These are phyloP conservation scores for Cnemophilus loriae DNA, from an alignment of 2,113 vertebrate genomes.

Conservation along the genomic window DNA sequence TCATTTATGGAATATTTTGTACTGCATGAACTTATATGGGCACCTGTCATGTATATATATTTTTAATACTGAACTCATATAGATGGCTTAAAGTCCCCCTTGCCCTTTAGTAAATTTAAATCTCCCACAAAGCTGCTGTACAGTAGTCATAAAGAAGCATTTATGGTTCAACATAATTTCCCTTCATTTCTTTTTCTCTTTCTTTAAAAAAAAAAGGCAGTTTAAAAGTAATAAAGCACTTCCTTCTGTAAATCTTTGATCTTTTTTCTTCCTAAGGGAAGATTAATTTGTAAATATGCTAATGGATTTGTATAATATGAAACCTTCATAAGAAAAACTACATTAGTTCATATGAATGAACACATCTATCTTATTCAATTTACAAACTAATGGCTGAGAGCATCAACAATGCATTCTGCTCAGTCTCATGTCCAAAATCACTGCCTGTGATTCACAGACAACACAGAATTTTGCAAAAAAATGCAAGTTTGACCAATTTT, in stretches of 20 bases:
- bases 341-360: constrained; percentile 78
- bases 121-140: constrained; percentile 65
- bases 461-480: not conserved
- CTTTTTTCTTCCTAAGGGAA: constrained; percentile 76
- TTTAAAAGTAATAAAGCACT: constrained; percentile 79
- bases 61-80: constrained; percentile 61
- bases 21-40: constrained; percentile 64
- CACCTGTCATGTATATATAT: constrained; percentile 67
- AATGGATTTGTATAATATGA: constrained; percentile 80
- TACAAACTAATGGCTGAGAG: constrained; percentile 72
- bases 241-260: constrained; percentile 75
- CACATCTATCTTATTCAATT: constrained; percentile 77
- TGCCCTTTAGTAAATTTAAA: constrained; percentile 69
- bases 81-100: constrained; percentile 50
- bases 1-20: constrained; percentile 66
- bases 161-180: constrained; percentile 75
- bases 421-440: constrained; percentile 42
- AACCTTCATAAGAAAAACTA: constrained; percentile 75
- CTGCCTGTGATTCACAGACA: constrained; percentile 37
- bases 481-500: not conserved
- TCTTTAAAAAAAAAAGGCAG: constrained; percentile 60
- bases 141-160: constrained; percentile 73
- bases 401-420: constrained; percentile 61
- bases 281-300: constrained; percentile 85
- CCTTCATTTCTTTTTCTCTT: constrained; percentile 67